phyloP scores from a whole-genome alignment of 2,797 vertebrate genomes.

The Schizopygopsis malacanthus region DNA sequence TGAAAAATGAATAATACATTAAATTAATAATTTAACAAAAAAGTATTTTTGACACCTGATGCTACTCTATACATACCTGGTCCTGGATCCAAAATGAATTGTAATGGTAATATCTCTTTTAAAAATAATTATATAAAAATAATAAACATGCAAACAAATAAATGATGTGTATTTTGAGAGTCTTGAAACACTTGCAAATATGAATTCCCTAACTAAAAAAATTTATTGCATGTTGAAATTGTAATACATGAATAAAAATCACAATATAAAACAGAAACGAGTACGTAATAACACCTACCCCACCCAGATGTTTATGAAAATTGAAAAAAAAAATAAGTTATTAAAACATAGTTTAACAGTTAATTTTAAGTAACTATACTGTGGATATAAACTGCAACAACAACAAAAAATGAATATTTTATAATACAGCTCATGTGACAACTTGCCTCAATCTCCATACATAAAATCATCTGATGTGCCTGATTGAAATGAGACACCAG shows the following conservation, averaged over 20 bases:
- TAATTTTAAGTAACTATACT: background rate
- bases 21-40: background rate
- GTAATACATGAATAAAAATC: background rate
- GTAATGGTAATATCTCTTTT: background rate
- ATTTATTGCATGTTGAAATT: too few relatives aligned
- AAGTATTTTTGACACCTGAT: background rate
- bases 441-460: background rate
- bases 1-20: too few relatives aligned
- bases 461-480: background rate
- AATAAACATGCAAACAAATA: background rate
- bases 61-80: background rate
- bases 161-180: too few relatives aligned
- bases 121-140: background rate
- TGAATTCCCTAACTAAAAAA: background rate
- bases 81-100: too few relatives aligned
- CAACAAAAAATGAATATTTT: background rate
- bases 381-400: background rate
- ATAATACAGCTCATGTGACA: background rate
- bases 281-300: background rate
- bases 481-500: slow-evolving; percentile 14
- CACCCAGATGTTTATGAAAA: background rate
- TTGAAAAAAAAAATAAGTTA: too few relatives aligned
- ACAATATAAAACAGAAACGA: background rate
- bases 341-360: background rate
- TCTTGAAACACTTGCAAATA: background rate